Base-by-base conservation (phyloP, 2,797 vertebrate species). In the Schizothorax lantsangensis region DNA sequence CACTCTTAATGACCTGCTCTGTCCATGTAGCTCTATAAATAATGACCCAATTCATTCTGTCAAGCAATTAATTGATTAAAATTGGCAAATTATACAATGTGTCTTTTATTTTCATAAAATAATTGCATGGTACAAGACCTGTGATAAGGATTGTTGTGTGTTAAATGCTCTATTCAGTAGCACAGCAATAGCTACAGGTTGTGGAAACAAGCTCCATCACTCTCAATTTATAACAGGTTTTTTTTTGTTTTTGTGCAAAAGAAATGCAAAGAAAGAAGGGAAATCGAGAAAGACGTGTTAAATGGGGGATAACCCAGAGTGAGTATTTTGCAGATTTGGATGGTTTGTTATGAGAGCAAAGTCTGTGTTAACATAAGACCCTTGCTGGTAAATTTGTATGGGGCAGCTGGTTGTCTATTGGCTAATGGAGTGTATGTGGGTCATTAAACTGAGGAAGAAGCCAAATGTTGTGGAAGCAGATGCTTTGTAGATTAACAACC, bases 61-160 rank as follows among this genome's bases (percentile, higher is more conserved):
- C 4, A 75, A 64, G 40, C 19, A 64, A 75, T 64, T 47, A 75
- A 64, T 75, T 84, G 19, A 49, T 64, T 10, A 17, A 49, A 75
- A 64, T 64, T 66, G 82, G 40, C 71, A 74, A 45, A 72, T 83
- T 40, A 83, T 45, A 73, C n/a, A 73, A 84, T 17, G 40, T 84
- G 72, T 84, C 0, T 17, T 71, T 45, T 49, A 45, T 83, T 38
- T 64, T 36, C 30, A 84, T 77, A 36, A 40, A 84, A 57, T 73
- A 59, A 59, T 19, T 72, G 66, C 47, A 17, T 47, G 15, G 2
- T 33, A 33, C 21, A 6, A 19, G 57, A 30, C 47, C 21, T 9
- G 21, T 54, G 12, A 52, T 71, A 5, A 57, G 5, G 9, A 57
- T 38, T 71, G 45, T 54, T 49, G 19, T 57, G 7, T 12, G 40